Evolutionary conservation across 2,888 invertebrate species (phyloP), one percentile per base, ranked within the genome.

Genomic region (Copidosoma aretas): DNA sequence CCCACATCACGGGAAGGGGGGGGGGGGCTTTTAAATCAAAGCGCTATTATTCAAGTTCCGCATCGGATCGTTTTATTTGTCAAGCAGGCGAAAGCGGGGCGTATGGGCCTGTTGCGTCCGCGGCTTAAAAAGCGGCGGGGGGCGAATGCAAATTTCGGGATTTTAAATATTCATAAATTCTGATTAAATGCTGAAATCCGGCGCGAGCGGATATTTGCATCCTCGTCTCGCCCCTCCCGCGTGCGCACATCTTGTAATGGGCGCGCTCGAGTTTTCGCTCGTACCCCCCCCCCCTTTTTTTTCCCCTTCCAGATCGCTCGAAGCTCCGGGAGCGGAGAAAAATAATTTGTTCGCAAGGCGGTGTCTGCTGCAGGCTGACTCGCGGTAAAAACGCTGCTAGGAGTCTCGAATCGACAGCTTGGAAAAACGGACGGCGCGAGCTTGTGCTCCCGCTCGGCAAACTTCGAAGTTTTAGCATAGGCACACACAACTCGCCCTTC

Each of bases 161-260:
- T 71, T 70, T 68, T 71, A 68, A 71, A 68, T 71, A 71, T 71
- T 71, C 71, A 68, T 64, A 68, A 68, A 68, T 71, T 67, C 67
- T 60, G 67, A 71, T 71, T 68, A 68, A 62, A 71, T 71, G 71
- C 67, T 64, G 61, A 68, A 68, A 68, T 68, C 65, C 39, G 58
- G 57, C n/a, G 10, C 39, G 39, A 24, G 57, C 43, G 43, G 57
- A 49, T 54, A 67, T 70, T 70, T 70, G 60, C 67, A 67, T 70
- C 52, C 22, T 51, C 25, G n/a, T 14, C 43, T 14, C n/a, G 41
- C 25, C 8, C 14, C 12, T n/a, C n/a, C n/a, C n/a, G n/a, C 8
- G 39, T 14, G 52, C 8, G 56, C 54, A 60, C 58, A 56, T 39
- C 60, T 52, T 67, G 66, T 67, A 64, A 70, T 67, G 60, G 56